Evolutionary conservation across 2,113 vertebrate genomes (phyloP).

Genomic region (Oenanthe oenanthe): DNA sequence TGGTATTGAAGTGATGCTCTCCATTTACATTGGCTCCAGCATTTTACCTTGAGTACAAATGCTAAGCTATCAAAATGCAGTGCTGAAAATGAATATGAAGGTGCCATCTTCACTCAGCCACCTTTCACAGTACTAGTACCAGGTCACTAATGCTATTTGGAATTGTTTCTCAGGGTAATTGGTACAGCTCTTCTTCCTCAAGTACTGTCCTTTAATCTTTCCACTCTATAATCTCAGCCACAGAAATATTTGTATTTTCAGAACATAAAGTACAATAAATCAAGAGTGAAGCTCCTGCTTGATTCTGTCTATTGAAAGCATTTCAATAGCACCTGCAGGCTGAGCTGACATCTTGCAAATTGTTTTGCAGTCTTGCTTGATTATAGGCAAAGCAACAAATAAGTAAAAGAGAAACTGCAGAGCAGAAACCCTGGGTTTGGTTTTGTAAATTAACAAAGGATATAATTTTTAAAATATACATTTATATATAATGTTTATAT

Average conservation of each 20-base stretch:
- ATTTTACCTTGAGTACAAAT: background rate
- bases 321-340: background rate
- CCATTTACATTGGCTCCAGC: background rate
- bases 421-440: background rate
- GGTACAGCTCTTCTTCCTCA: background rate
- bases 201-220: conserved; percentile 25
- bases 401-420: background rate
- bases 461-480: background rate
- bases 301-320: background rate
- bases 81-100: background rate
- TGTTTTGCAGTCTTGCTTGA: background rate
- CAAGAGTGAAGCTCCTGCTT: background rate
- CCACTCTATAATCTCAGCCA: background rate
- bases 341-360: background rate
- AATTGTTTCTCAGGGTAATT: conserved; percentile 8
- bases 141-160: conserved; percentile 1
- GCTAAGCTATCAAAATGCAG: conserved; percentile 7
- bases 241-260: conserved; percentile 14
- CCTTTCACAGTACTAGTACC: background rate
- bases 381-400: background rate
- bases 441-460: background rate
- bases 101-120: background rate
- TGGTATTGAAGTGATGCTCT: background rate
- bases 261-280: background rate
- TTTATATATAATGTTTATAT: background rate